These are phyloP conservation scores for Chaetophractus vellerosus DNA, from an alignment of 2,797 vertebrate species.

Conservation along the genomic window DNA sequence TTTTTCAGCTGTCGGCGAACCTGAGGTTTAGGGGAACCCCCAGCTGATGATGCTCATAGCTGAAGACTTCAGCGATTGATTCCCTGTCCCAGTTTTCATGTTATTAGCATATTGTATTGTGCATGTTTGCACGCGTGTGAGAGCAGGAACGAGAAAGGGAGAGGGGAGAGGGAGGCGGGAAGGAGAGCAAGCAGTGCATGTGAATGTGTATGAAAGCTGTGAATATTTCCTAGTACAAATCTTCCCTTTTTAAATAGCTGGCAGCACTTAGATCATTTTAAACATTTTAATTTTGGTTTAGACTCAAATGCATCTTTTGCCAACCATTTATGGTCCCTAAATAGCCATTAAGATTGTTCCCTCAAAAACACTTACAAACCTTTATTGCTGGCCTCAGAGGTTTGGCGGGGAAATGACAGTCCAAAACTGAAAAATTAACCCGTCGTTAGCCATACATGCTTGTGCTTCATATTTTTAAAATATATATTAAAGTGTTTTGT, in stretches of 20 bases:
- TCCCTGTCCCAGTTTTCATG: not conserved
- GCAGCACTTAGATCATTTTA: slow-evolving; percentile 62
- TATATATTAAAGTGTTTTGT: not conserved
- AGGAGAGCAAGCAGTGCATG: rapidly evolving
- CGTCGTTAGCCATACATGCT: not conserved
- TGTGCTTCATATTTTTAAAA: slow-evolving; percentile 41
- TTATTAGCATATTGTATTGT: not conserved
- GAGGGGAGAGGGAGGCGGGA: too few relatives aligned
- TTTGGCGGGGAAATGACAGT: slow-evolving; percentile 28
- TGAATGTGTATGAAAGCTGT: slow-evolving; percentile 29
- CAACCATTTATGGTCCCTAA: slow-evolving; percentile 68
- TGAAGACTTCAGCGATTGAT: not conserved
- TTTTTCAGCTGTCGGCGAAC: not conserved
- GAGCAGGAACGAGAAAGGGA: not conserved
- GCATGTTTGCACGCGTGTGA: not conserved
- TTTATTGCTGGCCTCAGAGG: not conserved
- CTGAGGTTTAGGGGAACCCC: not conserved
- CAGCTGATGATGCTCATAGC: not conserved
- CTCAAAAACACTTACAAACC: slow-evolving; percentile 56
- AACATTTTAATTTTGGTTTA: slow-evolving; percentile 68
- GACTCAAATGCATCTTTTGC: slow-evolving; percentile 70
- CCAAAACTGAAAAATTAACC: slow-evolving; percentile 50
- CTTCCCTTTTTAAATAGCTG: slow-evolving; percentile 51
- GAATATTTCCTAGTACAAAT: slow-evolving; percentile 27
- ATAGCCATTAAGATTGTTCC: slow-evolving; percentile 56